Conservation (phyloP, 2,797 vertebrate species). For the Gymnoscopelus braueri region DNA sequence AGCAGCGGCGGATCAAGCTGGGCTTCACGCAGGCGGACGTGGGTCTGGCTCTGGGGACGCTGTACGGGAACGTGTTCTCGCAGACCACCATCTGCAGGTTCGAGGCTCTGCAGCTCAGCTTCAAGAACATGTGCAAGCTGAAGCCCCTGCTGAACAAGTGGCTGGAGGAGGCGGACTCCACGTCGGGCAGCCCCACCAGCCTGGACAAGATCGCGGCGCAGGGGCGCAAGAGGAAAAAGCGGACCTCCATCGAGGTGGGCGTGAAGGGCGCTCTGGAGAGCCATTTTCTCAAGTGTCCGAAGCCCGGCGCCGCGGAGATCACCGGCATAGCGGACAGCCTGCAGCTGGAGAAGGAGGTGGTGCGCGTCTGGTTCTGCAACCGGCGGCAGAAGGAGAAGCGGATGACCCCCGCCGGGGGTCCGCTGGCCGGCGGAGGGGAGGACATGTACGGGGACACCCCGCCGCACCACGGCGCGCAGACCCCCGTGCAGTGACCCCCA, state of each 20-base stretch:
- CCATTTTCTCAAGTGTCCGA: slow-evolving; percentile 99
- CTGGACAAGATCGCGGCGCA: slow-evolving; percentile 99
- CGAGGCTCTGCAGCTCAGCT: slow-evolving; percentile 98
- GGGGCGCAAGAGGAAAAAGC: slow-evolving; percentile 97
- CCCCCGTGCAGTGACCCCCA: slow-evolving; percentile 92
- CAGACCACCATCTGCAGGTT: slow-evolving; percentile 99
- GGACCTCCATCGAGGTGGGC: slow-evolving; percentile 98
- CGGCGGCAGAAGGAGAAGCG: slow-evolving; percentile 99
- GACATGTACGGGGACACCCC: slow-evolving; percentile 98
- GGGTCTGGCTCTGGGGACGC: slow-evolving; percentile 92
- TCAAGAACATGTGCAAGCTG: slow-evolving; percentile 99
- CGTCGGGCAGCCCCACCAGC: slow-evolving; percentile 96
- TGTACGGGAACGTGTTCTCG: slow-evolving; percentile 95
- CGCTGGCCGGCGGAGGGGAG: slow-evolving; percentile 91
- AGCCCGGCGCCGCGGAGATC: slow-evolving; percentile 96
- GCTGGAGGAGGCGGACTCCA: slow-evolving; percentile 98
- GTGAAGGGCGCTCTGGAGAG: slow-evolving; percentile 98
- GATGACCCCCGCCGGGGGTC: slow-evolving; percentile 95
- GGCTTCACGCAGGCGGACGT: slow-evolving; percentile 98
- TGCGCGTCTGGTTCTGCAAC: slow-evolving; percentile 99
- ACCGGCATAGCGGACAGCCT: slow-evolving; percentile 96
- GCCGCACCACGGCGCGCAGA: slow-evolving; percentile 96
- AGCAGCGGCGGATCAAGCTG: slow-evolving; percentile 96
- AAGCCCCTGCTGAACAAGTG: slow-evolving; percentile 99
- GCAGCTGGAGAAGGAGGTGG: slow-evolving; percentile 99